These are phyloP conservation scores for Chloropsis hardwickii DNA, from an alignment of 2,113 vertebrate species.

Conservation along the genomic window DNA sequence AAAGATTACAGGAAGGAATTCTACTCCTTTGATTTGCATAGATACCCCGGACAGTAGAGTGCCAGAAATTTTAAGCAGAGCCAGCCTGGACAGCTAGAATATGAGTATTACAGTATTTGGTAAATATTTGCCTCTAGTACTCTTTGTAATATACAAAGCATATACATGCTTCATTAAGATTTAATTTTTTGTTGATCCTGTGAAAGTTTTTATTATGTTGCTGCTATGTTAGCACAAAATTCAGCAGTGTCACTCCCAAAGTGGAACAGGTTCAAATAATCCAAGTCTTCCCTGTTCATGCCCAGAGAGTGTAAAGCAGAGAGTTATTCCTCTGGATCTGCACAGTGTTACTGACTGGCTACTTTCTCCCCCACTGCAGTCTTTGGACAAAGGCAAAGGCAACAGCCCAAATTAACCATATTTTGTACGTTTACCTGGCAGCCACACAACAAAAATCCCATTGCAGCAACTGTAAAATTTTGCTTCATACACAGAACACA, in stretches of 20 bases:
- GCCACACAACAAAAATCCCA: background rate
- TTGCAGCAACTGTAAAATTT: background rate
- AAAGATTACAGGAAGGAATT: background rate
- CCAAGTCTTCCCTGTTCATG: background rate
- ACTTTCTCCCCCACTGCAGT: background rate
- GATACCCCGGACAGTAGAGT: accelerated
- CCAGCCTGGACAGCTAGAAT: background rate
- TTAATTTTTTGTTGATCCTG: background rate
- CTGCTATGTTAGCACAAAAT: background rate
- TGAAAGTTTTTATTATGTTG: background rate
- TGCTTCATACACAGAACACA: background rate
- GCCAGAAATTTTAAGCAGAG: background rate
- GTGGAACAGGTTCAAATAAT: background rate
- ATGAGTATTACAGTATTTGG: background rate
- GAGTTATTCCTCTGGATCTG: background rate
- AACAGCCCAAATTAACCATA: background rate
- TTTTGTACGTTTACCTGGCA: background rate
- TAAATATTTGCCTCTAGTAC: background rate
- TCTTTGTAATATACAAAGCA: background rate
- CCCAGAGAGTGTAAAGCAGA: background rate
- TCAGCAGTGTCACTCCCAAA: background rate
- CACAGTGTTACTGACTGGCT: background rate
- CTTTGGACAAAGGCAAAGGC: background rate
- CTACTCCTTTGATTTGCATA: background rate
- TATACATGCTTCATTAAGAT: background rate